phyloP scores from a whole-genome alignment of 2,113 vertebrate species.

The Nyctibius bracteatus region DNA sequence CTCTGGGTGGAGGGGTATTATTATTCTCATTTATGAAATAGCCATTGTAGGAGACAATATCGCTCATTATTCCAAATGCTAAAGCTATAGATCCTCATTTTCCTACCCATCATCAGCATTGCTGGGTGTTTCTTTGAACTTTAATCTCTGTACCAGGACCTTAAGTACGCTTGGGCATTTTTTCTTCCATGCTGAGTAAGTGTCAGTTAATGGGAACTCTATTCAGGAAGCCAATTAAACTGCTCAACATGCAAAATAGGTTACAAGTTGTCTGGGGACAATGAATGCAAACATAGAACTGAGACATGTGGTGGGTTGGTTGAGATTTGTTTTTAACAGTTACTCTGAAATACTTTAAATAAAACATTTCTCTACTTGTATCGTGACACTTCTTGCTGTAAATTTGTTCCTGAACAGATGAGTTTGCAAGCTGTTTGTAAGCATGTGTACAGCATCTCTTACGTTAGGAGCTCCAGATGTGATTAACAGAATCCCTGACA shows the following conservation, averaged over 20 bases:
- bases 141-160: background rate
- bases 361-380: background rate
- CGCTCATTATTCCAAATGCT: background rate
- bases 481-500: background rate
- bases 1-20: background rate
- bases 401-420: background rate
- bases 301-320: rapidly evolving
- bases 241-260: background rate
- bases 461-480: background rate
- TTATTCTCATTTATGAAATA: background rate
- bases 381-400: background rate
- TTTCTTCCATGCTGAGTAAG: background rate
- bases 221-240: background rate
- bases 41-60: background rate
- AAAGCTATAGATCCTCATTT: background rate
- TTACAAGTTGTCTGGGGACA: background rate
- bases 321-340: background rate
- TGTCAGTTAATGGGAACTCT: background rate
- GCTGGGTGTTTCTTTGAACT: background rate
- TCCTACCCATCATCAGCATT: background rate
- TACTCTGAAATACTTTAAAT: background rate
- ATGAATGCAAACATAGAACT: background rate
- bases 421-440: background rate
- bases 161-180: background rate
- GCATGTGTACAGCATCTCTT: background rate